phyloP scores from a whole-genome alignment of 2,113 vertebrate species.

The Pachycephala philippinensis region DNA sequence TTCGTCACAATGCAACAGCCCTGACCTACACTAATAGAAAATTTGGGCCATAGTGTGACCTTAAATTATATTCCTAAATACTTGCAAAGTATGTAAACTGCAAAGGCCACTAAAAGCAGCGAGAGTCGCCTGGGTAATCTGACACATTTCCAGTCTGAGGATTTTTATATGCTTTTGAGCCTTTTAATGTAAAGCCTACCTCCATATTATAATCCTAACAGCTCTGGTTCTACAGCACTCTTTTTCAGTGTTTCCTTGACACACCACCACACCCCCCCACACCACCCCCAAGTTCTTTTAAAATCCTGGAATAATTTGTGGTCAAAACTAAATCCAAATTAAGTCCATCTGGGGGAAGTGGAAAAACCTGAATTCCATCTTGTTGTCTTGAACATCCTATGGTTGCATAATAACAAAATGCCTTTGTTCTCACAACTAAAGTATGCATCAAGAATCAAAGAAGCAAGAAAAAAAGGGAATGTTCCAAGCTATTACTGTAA shows the following conservation, averaged over 20 bases:
- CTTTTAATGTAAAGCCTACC: neutral
- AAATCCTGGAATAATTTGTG: neutral
- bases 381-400: constrained; percentile 65
- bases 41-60: neutral
- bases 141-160: neutral
- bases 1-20: neutral
- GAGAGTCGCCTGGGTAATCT: neutral
- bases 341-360: constrained; percentile 9
- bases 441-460: constrained; percentile 81
- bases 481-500: constrained; percentile 95
- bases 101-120: neutral
- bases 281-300: neutral
- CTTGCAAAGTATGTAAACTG: neutral
- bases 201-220: neutral
- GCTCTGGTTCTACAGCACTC: neutral
- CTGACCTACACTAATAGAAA: neutral
- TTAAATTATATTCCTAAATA: neutral
- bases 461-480: constrained; percentile 80
- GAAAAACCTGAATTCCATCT: constrained; percentile 52
- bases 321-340: constrained; percentile 28
- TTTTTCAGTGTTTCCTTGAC: neutral
- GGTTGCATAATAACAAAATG: constrained; percentile 73
- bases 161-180: neutral
- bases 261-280: neutral
- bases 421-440: constrained; percentile 77